Evolutionary conservation across 2,888 invertebrate species (phyloP), one percentile per base, ranked within the genome.

Genomic region (Quadroppia sp.): DNA sequence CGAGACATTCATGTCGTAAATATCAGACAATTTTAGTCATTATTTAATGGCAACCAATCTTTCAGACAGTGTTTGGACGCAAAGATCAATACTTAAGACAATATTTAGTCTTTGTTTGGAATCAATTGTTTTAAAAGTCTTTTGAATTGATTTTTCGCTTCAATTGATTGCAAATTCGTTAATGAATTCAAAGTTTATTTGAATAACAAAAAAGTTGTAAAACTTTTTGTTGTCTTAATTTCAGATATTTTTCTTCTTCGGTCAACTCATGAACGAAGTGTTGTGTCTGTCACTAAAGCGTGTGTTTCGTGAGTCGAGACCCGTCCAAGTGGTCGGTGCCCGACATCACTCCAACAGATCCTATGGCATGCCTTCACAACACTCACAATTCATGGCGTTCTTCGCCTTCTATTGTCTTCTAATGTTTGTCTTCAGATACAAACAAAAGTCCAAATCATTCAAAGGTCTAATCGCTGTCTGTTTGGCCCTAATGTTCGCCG

Each of bases 351-450:
- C 71, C 2, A 74, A 73, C 70, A 9, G 28, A 4, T 50, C 72
- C 15, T 75, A 69, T 53, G 75, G 75, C 4, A 74, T 75, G 75
- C 75, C 75, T 23, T 75, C 75, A 45, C 75, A 74, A 70, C 75
- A 75, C 53, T 48, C 53, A 17, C 75, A 75, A 71, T 75, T 71
- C 45, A 32, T 42, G 67, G 75, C 71, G n/a, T 75, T 74, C 53
- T 75, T 75, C 48, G 28, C 64, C 23, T 48, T 71, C 45, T 75
- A 71, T 69, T 71, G 61, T 36, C 28, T 59, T 9, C 13, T 75
- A 28, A 67, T 42, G 48, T 23, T 75, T 25, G 36, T 48, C 17
- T 32, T 40, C 40, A 56, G 74, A n/a, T 42, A 69, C n/a, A 50
- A 32, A 74, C n/a, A 32, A 23, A 64, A 45, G 23, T 28, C 40